Conservation (phyloP, 2,113 vertebrate species). For the Rutilus rutilus region DNA sequence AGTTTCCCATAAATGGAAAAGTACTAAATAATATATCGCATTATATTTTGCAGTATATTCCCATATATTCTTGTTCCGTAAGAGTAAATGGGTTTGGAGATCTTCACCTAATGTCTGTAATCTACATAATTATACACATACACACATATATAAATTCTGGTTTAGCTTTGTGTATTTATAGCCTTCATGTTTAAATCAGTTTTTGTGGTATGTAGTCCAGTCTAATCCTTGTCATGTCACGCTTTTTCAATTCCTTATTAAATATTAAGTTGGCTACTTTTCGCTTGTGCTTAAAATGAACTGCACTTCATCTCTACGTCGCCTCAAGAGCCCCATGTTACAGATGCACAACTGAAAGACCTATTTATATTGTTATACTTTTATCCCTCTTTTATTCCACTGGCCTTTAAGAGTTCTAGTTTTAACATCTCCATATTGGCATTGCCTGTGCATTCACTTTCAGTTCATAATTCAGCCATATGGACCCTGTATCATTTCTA, state of each 20-base stretch:
- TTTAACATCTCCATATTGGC: not conserved
- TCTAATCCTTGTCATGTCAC: not conserved
- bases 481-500: not conserved
- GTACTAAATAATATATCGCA: no score
- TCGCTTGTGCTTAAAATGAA: not conserved
- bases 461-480: not conserved
- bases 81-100: not conserved
- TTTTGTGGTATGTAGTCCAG: not conserved
- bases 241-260: not conserved
- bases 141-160: no score
- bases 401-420: not conserved
- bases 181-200: not conserved
- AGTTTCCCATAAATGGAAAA: no score
- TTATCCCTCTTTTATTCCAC: not conserved
- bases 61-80: no score
- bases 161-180: not conserved
- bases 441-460: not conserved
- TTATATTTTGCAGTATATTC: no score
- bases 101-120: not conserved
- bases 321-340: not conserved
- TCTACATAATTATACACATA: no score
- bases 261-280: not conserved
- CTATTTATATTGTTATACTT: not conserved
- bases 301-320: not conserved
- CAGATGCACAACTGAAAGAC: not conserved